Evolutionary conservation across 2,888 invertebrate species (phyloP), one percentile per base, ranked within the genome.

Genomic region (Clitarchus hookeri): DNA sequence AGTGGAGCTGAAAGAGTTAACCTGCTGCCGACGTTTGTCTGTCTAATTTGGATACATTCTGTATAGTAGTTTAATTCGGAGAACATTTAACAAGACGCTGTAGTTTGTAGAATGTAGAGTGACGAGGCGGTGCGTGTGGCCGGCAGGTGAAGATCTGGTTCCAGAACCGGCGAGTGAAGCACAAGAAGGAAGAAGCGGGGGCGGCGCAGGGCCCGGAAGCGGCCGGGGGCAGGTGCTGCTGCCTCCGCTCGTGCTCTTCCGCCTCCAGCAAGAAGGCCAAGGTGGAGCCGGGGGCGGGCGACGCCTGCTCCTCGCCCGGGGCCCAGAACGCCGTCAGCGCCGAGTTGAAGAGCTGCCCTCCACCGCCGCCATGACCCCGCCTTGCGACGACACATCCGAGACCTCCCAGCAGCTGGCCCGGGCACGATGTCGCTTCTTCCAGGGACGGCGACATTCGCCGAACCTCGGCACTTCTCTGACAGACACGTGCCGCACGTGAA

Each of bases 91-190:
- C 36, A 36, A 36, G 36, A 36, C 36, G 36, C 36, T 36, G 36
- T 36, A 36, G 36, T 36, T 36, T 36, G 36, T 4, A 36, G 36
- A 36, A 4, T 3, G 36, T 36, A 3, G 1, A 6, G 48, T 48
- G 65, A 65, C 19, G 65, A 23, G 65, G 16, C 65, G 0, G 1
- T 65, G 23, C n/a, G 8, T n/a, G 23, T 65, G 65, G 65, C 16
- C 65, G 65, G 88, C 98, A 98, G 92, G 98, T 98, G 88, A 98
- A 97, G 91, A 97, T 97, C 89, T 97, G 98, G 98, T 98, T 98
- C 92, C 97, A 98, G 91, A 98, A 98, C 91, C 94, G 98, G 11
- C 93, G 98, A 3, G 98, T 98, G 0, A 98, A 98, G 91, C 94
- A 97, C 91, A 98, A 98, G 93, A 98, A 98, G 90, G 97, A 97